Evolutionary conservation across 2,113 vertebrate genomes (phyloP), one percentile per base, ranked within the genome.

Genomic region (Tupaia chinensis): DNA sequence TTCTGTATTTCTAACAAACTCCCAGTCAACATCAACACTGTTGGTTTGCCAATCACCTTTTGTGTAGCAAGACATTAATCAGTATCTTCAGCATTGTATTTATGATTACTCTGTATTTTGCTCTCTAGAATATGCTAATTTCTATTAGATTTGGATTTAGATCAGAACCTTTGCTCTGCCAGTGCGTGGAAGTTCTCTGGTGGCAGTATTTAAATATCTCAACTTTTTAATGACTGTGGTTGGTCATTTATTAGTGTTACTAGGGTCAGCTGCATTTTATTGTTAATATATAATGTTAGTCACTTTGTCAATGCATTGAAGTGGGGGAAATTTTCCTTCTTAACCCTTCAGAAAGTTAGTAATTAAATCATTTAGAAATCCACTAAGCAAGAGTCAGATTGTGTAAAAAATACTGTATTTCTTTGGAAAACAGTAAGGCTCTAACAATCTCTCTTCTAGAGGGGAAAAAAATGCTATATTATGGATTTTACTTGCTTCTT

Each of bases 331-430:
- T 69, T 85, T 93, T 69, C 44, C 58, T 93, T 93, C 44, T 86
- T 94, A 93, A 87, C 27, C 60, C 13, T 93, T 81, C 53, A 80
- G 34, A 82, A 94, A 90, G 54, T 69, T 95, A 82, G 29, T 91
- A 54, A 93, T 87, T 95, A 95, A 93, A 93, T 74, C 27, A 87
- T 95, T 91, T 32, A 61, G 53, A 79, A 94, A 93, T 29, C 23
- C 32, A 68, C 7, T 74, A 79, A 70, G 32, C 29, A 90, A 89
- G 69, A 91, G 74, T 77, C 63, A 73, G 13, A 63, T 79, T 91
- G 44, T 90, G 94, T 92, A 68, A 91, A 65, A 79, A 79, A 91
- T 27, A 88, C 13, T 79, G 72, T 79, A 32, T 89, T 74, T 95
- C 54, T 80, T 17, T 83, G 17, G 63, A 82, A 94, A 97, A 89